These are phyloP conservation scores for Cherax destructor DNA, from an alignment of 1,140 invertebrate species.

Conservation along the genomic window DNA sequence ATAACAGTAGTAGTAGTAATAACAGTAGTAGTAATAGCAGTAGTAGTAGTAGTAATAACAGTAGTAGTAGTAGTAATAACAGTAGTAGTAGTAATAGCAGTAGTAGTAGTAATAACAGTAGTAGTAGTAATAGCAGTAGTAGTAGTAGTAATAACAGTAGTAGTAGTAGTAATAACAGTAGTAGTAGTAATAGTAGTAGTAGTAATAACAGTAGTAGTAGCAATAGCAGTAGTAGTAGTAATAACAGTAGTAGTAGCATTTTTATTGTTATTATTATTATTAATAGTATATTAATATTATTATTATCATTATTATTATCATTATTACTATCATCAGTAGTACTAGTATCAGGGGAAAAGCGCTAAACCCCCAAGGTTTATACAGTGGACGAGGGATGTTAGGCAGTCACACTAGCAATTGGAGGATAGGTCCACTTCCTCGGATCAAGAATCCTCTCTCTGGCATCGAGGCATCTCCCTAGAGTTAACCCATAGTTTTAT, in stretches of 20 bases:
- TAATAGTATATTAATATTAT: no score
- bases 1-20: background rate
- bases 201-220: conserved; percentile 7
- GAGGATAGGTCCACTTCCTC: no score
- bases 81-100: conserved; percentile 15
- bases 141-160: conserved; percentile 1
- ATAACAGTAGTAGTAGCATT: conserved; percentile 5
- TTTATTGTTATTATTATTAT: background rate
- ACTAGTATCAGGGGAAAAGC: background rate
- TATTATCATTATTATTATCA: background rate
- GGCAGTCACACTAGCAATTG: conserved; percentile 4
- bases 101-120: background rate
- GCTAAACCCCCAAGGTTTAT: no score
- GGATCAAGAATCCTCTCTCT: background rate
- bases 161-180: background rate
- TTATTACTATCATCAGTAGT: background rate
- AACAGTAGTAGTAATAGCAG: conserved; percentile 4
- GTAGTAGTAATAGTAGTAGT: conserved; percentile 1
- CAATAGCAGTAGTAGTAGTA: conserved; percentile 10
- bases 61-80: background rate
- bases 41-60: conserved; percentile 1
- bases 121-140: background rate
- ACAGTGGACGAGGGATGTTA: background rate
- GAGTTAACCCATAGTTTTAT: no score
- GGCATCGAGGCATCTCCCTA: background rate